phyloP scores from a whole-genome alignment of 1,140 invertebrate species.

The Drosophila kanapiae region DNA sequence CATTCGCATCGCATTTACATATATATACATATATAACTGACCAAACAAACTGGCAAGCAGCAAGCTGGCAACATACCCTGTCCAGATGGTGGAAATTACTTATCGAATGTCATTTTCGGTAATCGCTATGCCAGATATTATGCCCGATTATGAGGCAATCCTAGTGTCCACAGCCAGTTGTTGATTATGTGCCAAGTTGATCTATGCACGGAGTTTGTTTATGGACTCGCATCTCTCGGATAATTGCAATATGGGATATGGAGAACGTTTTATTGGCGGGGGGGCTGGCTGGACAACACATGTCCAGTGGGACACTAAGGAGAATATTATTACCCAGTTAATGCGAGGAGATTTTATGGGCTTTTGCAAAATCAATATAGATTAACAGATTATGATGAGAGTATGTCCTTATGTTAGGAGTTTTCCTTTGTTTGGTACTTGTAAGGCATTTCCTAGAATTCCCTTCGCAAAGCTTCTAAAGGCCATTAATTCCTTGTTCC shows the following conservation, averaged over 20 bases:
- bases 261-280: conserved; percentile 6
- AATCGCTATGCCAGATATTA: conserved; percentile 34
- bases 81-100: conserved; percentile 44
- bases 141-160: conserved; percentile 33
- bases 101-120: conserved; percentile 37
- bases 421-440: neutral
- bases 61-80: conserved; percentile 3
- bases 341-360: conserved; percentile 12
- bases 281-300: conserved; percentile 2
- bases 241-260: conserved; percentile 32
- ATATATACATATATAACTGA: conserved; percentile 42
- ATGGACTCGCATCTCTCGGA: neutral
- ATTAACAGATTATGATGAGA: neutral
- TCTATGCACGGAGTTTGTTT: conserved; percentile 9
- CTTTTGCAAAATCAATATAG: conserved; percentile 11
- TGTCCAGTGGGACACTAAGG: too few relatives aligned
- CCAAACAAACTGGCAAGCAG: conserved; percentile 16
- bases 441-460: neutral
- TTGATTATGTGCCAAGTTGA: conserved; percentile 37
- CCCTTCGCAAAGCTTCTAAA: neutral
- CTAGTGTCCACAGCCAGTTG: conserved; percentile 26
- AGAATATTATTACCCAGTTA: conserved; percentile 11
- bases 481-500: neutral
- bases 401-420: neutral
- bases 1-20: conserved; percentile 59